phyloP scores from a whole-genome alignment of 2,888 invertebrate genomes.

The Melinaea menophilus region DNA sequence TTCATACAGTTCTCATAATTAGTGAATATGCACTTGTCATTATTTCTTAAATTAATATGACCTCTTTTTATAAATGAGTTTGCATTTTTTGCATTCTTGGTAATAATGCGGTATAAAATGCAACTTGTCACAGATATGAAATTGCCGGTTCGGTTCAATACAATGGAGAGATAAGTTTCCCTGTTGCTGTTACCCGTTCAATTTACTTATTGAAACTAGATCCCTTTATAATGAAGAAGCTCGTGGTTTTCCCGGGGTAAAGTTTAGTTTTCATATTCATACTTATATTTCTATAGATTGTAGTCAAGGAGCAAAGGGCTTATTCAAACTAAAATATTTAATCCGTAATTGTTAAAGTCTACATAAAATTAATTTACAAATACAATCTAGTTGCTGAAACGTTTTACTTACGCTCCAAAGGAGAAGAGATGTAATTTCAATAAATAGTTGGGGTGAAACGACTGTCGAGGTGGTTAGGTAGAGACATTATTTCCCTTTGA shows the following conservation, averaged over 20 bases:
- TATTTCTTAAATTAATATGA: constrained; percentile 6
- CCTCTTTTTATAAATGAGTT: constrained; percentile 1
- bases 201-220: constrained; percentile 46
- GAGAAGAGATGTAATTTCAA: no score
- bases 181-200: constrained; percentile 32
- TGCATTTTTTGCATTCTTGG: no score
- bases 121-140: constrained; percentile 6
- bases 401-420: no score
- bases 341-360: no score
- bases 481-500: no score
- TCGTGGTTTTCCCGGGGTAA: constrained; percentile 45
- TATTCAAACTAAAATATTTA: no score
- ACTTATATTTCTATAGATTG: background rate
- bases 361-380: no score
- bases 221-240: constrained; percentile 53
- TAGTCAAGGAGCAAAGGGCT: no score
- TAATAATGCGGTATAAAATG: background rate
- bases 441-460: no score
- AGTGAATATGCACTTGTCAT: background rate
- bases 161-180: constrained; percentile 11
- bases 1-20: background rate
- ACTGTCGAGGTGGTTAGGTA: no score
- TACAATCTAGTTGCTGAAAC: no score
- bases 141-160: constrained; percentile 6
- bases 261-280: constrained; percentile 43